A percentile compares a stretch with the other conserved stretches of the same genome.
Conservation (phyloP, 1,140 invertebrate species). For the Akabosia matsudoensis region DNA sequence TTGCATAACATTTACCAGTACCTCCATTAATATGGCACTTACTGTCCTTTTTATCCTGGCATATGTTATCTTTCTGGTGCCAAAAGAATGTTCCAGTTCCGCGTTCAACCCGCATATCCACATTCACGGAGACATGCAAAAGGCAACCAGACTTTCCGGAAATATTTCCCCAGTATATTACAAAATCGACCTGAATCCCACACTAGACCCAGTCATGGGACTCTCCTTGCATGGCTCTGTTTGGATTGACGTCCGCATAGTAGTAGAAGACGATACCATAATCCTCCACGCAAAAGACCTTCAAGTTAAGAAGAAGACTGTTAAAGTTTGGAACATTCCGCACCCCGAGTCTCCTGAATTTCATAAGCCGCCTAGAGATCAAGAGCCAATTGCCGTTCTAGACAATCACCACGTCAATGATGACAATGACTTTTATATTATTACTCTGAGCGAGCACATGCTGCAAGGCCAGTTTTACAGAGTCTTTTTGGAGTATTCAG, state of each 20-base stretch:
- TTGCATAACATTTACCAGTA: no score
- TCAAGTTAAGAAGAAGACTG: slow-evolving; percentile 58
- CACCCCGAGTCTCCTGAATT: neutral
- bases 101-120: no score
- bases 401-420: slow-evolving; percentile 35
- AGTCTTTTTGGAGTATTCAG: slow-evolving; percentile 30
- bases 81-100: no score
- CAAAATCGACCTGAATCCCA: slow-evolving; percentile 65
- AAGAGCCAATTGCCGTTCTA: neutral
- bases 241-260: slow-evolving; percentile 63
- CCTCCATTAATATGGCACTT: no score
- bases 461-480: slow-evolving; percentile 27
- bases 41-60: no score
- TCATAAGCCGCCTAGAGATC: neutral
- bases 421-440: slow-evolving; percentile 41
- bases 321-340: slow-evolving; percentile 46
- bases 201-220: slow-evolving; percentile 62
- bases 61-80: no score
- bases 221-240: slow-evolving; percentile 67
- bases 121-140: no score
- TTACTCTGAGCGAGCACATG: slow-evolving; percentile 26
- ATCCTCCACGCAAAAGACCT: slow-evolving; percentile 72
- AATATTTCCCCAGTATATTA: slow-evolving; percentile 67
- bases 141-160: slow-evolving; percentile 65
- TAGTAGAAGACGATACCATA: slow-evolving; percentile 64